Base-by-base conservation (phyloP, 2,888 invertebrate genomes). In the Himalopsyche tibetana region DNA sequence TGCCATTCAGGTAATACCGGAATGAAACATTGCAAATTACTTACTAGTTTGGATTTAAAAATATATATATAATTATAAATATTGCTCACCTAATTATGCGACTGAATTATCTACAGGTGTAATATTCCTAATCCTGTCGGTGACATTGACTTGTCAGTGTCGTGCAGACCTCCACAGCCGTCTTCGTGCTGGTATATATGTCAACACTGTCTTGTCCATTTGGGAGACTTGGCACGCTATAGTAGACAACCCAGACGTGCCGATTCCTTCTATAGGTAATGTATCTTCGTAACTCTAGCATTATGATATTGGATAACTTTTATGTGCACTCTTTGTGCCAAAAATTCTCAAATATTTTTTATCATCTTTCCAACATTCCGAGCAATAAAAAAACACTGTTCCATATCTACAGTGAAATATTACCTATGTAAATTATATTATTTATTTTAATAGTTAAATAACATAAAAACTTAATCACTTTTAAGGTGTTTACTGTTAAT, bases 181-280 rank as follows among this genome's bases (percentile, higher is more conserved):
- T 95, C 95, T 69, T 96, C 97, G 12, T 96, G 96, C 90, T 94
- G 96, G 87, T 98, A 97, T 92, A 96, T 97, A 89, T 96, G 97
- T 91, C 97, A 98, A 90, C 96, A 98, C 91, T 97, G 97, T 91
- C 94, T 98, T 86, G 97, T 98, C 85, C 98, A 98, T 91, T 94
- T 98, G 86, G 98, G 98, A 0, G 98, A 97, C 90, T 94, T 97
- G 89, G 96, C 97, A 40, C 94, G 98, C 11, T 98, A 98, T 90
- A 93, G 96, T 88, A 96, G 96, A 90, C 96, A 97, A 91, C 94
- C 96, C 89, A 94, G 95, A 82, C 96, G 97, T 90, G 97, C 97
- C 0, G 97, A 97, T 90, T 95, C 96, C 19, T 97, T 97, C 92
- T 98, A 98, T 92, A 94, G 95, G 94, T 95, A 90, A 89, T 89